Base-by-base conservation (phyloP, 2,113 vertebrate genomes). In the Smithornis capensis region DNA sequence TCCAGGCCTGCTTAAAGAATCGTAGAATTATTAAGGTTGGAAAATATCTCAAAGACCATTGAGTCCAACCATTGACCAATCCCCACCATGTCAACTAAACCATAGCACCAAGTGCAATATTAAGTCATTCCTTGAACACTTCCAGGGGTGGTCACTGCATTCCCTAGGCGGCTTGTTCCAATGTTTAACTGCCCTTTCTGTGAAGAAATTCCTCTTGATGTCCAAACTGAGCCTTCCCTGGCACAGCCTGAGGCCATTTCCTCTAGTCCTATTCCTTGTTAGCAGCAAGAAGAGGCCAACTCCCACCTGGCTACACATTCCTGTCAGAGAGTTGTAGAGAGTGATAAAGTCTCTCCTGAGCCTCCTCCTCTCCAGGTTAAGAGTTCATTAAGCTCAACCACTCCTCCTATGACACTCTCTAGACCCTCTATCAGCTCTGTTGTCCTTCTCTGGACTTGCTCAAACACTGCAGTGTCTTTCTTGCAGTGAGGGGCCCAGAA, bases 231-330 rank as follows among this genome's bases (percentile, higher is more conserved):
- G 8, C 21, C 25, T 35, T 29, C 8, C 14, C 31, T 42, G 25
- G 50, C 19, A 19, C 27, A 42, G 31, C 22, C n/a, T 19, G 37
- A 23, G 8, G 37, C 14, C 8, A 5, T 38, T 59, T 59, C 15
- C 33, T 23, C 31, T 49, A 23, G 17, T 73, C 25, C 31, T 27
- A 12, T 17, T 56, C 8, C 31, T 64, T n/a, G 7, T 64, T 31
- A 42, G 13, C 31, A 21, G 9, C 29, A 42, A 8, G 57, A 49
- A 64, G 35, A 19, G 35, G 18, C 25, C 33, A 35, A 49, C 4
- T 9, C 14, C 19, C 4, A 2, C 19, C 17, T 56, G 7, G 47
- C 16, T 55, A 4, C 8, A 3, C 5, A 4, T 13, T 47, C 24
- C 47, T 70, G 29, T 31, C 24, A 17, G 13, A 56, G 8, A 47